Conservation (phyloP, 1,140 invertebrate species). For the Cotesia vestalis region DNA sequence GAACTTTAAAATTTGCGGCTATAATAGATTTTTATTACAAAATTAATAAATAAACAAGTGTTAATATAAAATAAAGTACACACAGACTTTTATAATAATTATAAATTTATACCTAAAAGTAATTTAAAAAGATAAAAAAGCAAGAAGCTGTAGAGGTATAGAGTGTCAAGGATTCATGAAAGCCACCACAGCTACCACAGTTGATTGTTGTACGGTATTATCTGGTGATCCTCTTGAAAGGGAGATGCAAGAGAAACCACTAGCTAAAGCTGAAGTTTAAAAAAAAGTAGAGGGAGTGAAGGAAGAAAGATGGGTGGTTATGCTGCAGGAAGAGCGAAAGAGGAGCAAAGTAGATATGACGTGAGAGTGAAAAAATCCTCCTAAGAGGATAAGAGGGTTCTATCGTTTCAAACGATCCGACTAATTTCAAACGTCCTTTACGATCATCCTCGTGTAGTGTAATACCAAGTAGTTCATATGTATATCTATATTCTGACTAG, state of each 20-base stretch:
- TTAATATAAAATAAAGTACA: slow-evolving; percentile 5
- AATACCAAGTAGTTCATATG: too few relatives aligned
- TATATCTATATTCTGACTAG: background rate
- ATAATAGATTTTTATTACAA: too few relatives aligned
- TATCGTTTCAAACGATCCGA: slow-evolving; percentile 46
- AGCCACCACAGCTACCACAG: slow-evolving; percentile 15
- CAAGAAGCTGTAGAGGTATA: background rate
- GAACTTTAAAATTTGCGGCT: too few relatives aligned
- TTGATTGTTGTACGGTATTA: slow-evolving; percentile 22
- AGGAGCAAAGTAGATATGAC: too few relatives aligned
- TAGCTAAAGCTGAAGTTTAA: background rate
- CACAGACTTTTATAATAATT: background rate
- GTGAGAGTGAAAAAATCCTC: slow-evolving; percentile 41
- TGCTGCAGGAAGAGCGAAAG: background rate
- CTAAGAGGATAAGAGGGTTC: slow-evolving; percentile 43
- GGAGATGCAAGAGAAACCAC: background rate
- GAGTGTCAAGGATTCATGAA: slow-evolving; percentile 23
- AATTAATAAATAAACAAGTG: too few relatives aligned
- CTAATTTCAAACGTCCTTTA: slow-evolving; percentile 44
- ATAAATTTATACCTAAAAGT: background rate
- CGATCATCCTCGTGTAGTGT: slow-evolving; percentile 9
- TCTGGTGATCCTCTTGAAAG: slow-evolving; percentile 11
- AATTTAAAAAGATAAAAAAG: background rate
- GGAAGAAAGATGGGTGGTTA: background rate
- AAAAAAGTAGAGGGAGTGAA: slow-evolving; percentile 8